These are phyloP conservation scores for Ptyas mucosa DNA, from an alignment of 2,113 vertebrate genomes.

Conservation along the genomic window DNA sequence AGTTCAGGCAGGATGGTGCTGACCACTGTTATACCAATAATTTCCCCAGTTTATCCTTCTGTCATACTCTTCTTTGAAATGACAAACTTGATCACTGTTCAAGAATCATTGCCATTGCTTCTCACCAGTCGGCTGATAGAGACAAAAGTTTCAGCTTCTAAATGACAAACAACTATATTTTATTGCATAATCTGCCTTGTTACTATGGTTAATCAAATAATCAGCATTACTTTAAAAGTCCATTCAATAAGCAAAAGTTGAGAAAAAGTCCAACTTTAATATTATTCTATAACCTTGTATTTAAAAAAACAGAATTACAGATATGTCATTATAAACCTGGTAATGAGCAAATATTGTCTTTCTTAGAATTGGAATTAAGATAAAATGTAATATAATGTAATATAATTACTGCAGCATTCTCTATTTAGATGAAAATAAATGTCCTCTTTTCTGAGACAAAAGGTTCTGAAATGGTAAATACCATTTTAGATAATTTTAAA, in stretches of 20 bases:
- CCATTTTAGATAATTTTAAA: background rate
- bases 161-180: background rate
- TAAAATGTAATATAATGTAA: background rate
- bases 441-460: background rate
- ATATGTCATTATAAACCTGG: background rate
- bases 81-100: background rate
- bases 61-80: background rate
- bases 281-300: background rate
- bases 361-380: constrained; percentile 7
- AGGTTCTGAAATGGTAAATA: background rate
- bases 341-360: background rate
- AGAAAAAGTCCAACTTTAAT: background rate
- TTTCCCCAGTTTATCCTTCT: background rate
- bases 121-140: background rate
- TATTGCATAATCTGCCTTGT: background rate
- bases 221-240: background rate
- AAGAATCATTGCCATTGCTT: background rate
- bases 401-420: background rate
- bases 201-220: background rate
- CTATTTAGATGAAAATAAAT: constrained; percentile 11
- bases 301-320: background rate
- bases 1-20: background rate
- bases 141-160: background rate
- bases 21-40: background rate
- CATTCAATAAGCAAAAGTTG: background rate